Percentiles rank a stretch among this genome's conserved stretches.
Conservation (phyloP, 2,888 invertebrate species). For the Nymphalis c-album region DNA sequence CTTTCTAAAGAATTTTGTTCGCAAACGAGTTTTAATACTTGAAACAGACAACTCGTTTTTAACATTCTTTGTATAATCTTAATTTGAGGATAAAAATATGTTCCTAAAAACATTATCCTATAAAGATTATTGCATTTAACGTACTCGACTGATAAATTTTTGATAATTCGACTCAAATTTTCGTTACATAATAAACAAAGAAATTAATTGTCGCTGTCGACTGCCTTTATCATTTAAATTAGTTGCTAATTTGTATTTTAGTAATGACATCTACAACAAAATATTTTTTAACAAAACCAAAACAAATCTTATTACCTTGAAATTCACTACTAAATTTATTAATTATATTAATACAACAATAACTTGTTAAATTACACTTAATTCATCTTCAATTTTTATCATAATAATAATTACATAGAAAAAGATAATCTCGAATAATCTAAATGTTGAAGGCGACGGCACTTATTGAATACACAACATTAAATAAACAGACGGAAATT, state of each 20-base stretch:
- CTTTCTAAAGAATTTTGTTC: neutral
- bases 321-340: too few species aligned
- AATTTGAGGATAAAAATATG: too few species aligned
- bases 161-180: too few species aligned
- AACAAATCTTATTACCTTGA: too few species aligned
- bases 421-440: constrained; percentile 2
- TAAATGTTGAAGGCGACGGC: constrained; percentile 1
- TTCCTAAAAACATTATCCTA: too few species aligned
- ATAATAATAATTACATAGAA: neutral
- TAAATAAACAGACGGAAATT: neutral
- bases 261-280: too few species aligned
- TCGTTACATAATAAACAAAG: too few species aligned
- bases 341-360: neutral
- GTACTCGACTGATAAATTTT: too few species aligned
- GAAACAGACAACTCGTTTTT: neutral
- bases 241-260: neutral
- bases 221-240: neutral
- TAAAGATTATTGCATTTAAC: too few species aligned
- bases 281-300: too few species aligned
- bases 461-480: constrained; percentile 3
- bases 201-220: too few species aligned
- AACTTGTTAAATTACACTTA: neutral
- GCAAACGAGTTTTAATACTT: constrained; percentile 2
- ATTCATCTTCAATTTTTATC: neutral
- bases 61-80: neutral